These are phyloP conservation scores for Lycorma delicatula DNA, from an alignment of 1,140 invertebrate genomes.

Conservation along the genomic window DNA sequence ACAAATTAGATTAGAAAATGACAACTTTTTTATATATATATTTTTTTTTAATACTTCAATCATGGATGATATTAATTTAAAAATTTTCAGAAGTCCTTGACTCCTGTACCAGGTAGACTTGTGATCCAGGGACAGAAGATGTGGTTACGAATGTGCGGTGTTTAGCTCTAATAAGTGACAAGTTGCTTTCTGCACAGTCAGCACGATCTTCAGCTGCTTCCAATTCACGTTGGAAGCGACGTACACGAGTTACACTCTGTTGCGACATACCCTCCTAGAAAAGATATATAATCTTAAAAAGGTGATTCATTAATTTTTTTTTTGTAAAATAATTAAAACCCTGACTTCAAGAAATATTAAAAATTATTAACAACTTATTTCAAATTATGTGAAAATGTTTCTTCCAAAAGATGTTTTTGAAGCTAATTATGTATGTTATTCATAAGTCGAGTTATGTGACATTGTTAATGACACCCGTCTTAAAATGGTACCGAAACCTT, in stretches of 20 bases:
- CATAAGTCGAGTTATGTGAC: too few species aligned
- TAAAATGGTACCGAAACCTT: too few species aligned
- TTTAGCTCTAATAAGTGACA: slow-evolving; percentile 90
- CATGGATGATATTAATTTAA: too few species aligned
- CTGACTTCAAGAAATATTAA: background rate
- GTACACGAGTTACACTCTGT: slow-evolving; percentile 88
- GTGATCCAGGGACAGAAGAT: slow-evolving; percentile 72
- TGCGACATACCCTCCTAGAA: slow-evolving; percentile 84
- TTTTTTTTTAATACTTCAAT: too few species aligned
- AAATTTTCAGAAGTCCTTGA: slow-evolving; percentile 38
- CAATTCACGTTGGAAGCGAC: slow-evolving; percentile 93
- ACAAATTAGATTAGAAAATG: too few species aligned
- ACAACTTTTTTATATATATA: too few species aligned
- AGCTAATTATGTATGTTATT: too few species aligned
- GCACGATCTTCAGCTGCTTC: slow-evolving; percentile 94
- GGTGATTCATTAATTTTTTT: too few species aligned
- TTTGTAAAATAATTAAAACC: background rate
- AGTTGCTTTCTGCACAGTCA: slow-evolving; percentile 86
- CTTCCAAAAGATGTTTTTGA: too few species aligned
- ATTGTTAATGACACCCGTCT: too few species aligned
- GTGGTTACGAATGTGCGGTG: slow-evolving; percentile 92
- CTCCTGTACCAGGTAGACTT: slow-evolving; percentile 80
- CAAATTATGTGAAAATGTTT: too few species aligned
- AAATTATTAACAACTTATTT: background rate
- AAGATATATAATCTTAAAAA: slow-evolving; percentile 18